These are phyloP conservation scores for Hirudinaria manillensis DNA, from an alignment of 2,888 invertebrate genomes.

Conservation along the genomic window DNA sequence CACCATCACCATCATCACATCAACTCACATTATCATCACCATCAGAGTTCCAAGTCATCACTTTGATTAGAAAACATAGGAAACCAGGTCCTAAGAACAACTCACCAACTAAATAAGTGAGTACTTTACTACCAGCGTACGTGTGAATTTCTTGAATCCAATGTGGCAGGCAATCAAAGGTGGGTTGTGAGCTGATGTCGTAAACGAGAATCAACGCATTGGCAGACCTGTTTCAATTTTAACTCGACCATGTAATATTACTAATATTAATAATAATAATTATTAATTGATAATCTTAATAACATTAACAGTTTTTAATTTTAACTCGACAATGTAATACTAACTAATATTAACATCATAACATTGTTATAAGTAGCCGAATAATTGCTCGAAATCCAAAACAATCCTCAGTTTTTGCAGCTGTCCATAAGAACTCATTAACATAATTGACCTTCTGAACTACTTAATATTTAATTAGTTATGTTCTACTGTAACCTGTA, in stretches of 20 bases:
- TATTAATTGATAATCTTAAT: too few species aligned
- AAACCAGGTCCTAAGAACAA: conserved; percentile 38
- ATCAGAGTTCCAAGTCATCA: not conserved
- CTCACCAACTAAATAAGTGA: conserved; percentile 86
- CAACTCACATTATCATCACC: too few species aligned
- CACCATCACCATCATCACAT: too few species aligned
- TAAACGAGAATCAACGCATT: conserved; percentile 93
- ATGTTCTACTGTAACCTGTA: conserved; percentile 57
- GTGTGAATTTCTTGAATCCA: conserved; percentile 96
- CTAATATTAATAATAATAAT: not conserved
- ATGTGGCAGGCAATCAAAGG: conserved; percentile 91
- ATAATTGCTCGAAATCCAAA: too few species aligned
- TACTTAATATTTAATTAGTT: too few species aligned
- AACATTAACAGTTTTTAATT: too few species aligned
- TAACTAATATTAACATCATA: too few species aligned
- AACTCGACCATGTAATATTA: not conserved
- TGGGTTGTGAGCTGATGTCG: conserved; percentile 93
- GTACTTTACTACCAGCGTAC: conserved; percentile 88
- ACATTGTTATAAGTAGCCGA: too few species aligned
- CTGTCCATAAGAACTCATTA: too few species aligned
- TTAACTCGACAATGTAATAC: too few species aligned
- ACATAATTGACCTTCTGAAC: too few species aligned
- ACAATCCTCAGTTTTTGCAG: too few species aligned
- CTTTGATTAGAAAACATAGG: not conserved
- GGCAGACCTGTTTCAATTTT: conserved; percentile 66